Evolutionary conservation across 1,140 invertebrate species (phyloP), one percentile per base, ranked within the genome.

Genomic region (Drosophila tsacasi): DNA sequence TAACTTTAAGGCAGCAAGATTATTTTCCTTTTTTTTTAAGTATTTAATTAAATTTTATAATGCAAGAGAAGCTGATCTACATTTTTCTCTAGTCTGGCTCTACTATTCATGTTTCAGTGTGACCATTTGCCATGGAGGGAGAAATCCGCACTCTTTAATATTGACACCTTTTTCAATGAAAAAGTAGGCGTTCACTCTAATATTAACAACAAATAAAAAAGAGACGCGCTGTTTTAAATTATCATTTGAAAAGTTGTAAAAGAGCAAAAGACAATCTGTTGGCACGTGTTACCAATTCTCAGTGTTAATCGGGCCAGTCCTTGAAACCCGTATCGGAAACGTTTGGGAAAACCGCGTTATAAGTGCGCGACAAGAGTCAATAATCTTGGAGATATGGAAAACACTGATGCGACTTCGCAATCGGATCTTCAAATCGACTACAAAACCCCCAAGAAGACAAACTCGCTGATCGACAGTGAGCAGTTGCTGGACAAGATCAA

Each of bases 401-500:
- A 76, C 66, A 25, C 57, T 32, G 84, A 89, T 73, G 58, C 69
- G 64, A 63, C 73, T 47, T 64, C 81, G 27, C 79, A 74, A 32
- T 71, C 42, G 35, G 84, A 89, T 44, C 35, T 55, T 40, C 82
- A 91, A 13, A 83, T 74, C 54, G 91, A 92, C 63, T 91, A 91
- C 55, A 92, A 92, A 46, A 92, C 91, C 15, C 91, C 91, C 5
- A 92, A 92, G 46, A 92, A 90, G 68, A 67, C 76, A 5, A 68
- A 66, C 39, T 84, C 79, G 6, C 21, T 86, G 27, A 79, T 92
- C 23, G 91, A 92, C 44, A 79, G 79, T 39, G 91, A 92, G 50
- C 75, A 63, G 35, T 66, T 92, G 39, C 65, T 92, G 66, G 85
- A 92, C 19, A 92, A 92, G 75, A 92, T 92, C 25, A 92, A 92